These are phyloP conservation scores for Caenorhabditis imperialis DNA, from an alignment of 2,888 invertebrate genomes.

Conservation along the genomic window DNA sequence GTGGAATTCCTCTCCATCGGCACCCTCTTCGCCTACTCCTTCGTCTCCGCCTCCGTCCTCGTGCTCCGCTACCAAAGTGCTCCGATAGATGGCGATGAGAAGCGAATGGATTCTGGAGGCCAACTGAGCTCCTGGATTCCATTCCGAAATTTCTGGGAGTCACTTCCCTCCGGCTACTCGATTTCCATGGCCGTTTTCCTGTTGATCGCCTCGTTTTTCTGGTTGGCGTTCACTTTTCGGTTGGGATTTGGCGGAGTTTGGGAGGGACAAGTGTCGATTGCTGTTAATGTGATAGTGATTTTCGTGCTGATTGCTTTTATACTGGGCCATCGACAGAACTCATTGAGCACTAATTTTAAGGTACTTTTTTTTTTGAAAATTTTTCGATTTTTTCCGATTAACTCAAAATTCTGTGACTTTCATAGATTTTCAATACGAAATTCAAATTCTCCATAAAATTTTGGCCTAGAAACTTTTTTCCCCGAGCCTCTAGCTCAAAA, in stretches of 20 bases:
- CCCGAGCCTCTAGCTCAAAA: too few relatives aligned
- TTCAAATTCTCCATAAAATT: not conserved
- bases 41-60: conserved; percentile 74
- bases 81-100: conserved; percentile 54
- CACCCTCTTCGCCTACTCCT: conserved; percentile 63
- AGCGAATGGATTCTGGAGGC: conserved; percentile 56
- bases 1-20: conserved; percentile 78
- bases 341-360: conserved; percentile 56
- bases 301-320: conserved; percentile 54
- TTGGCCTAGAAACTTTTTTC: too few relatives aligned
- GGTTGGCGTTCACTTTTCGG: conserved; percentile 51
- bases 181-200: conserved; percentile 48
- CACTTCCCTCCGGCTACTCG: conserved; percentile 39
- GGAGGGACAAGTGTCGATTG: conserved; percentile 30
- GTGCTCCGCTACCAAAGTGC: conserved; percentile 75
- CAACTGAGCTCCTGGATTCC: conserved; percentile 56
- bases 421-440: too few relatives aligned
- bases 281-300: conserved; percentile 42
- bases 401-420: too few relatives aligned
- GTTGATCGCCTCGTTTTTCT: conserved; percentile 46
- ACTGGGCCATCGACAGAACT: conserved; percentile 56
- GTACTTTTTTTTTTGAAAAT: conserved; percentile 6
- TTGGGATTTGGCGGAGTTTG: conserved; percentile 17
- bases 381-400: not conserved
- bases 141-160: conserved; percentile 51